Conservation (phyloP, 2,888 invertebrate species). For the Stenoptilia bipunctidactyla region DNA sequence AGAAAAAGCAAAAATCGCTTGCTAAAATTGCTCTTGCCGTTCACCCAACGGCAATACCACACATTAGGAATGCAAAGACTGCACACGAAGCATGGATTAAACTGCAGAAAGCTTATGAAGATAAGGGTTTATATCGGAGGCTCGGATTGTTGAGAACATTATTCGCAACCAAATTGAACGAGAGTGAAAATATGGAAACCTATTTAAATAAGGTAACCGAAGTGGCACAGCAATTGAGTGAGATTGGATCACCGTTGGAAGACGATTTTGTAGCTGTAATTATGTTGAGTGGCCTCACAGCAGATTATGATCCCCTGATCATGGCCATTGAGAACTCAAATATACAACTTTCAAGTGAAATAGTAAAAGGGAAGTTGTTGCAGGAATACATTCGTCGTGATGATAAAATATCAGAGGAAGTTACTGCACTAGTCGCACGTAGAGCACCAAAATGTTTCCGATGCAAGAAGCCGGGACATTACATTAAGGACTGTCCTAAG, state of each 20-base stretch:
- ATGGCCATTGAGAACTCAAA: slow-evolving; percentile 16
- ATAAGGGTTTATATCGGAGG: slow-evolving; percentile 9
- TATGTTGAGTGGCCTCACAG: slow-evolving; percentile 14
- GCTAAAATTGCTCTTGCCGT: slow-evolving; percentile 13
- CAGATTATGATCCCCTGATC: slow-evolving; percentile 16
- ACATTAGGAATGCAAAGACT: slow-evolving; percentile 8
- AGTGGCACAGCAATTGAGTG: slow-evolving; percentile 10
- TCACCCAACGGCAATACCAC: slow-evolving; percentile 3
- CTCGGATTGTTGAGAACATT: slow-evolving; percentile 7
- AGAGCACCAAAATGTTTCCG: slow-evolving; percentile 3
- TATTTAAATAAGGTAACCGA: slow-evolving; percentile 11
- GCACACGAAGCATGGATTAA: slow-evolving; percentile 12
- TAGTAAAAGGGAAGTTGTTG: slow-evolving; percentile 9
- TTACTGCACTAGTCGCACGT: neutral
- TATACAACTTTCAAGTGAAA: slow-evolving; percentile 8
- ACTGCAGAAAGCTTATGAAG: slow-evolving; percentile 12
- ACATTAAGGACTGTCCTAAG: slow-evolving; percentile 5
- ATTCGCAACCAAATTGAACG: slow-evolving; percentile 9
- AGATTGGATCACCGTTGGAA: slow-evolving; percentile 13
- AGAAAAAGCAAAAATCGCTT: too few relatives aligned
- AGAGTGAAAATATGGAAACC: slow-evolving; percentile 7
- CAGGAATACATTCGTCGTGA: slow-evolving; percentile 5
- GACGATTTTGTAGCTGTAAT: slow-evolving; percentile 16
- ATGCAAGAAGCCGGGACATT: slow-evolving; percentile 7
- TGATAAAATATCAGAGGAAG: slow-evolving; percentile 4